Percentiles rank a stretch among this genome's conserved stretches.
phyloP scores from a whole-genome alignment of 2,888 invertebrate genomes.

The Congeria kusceri region DNA sequence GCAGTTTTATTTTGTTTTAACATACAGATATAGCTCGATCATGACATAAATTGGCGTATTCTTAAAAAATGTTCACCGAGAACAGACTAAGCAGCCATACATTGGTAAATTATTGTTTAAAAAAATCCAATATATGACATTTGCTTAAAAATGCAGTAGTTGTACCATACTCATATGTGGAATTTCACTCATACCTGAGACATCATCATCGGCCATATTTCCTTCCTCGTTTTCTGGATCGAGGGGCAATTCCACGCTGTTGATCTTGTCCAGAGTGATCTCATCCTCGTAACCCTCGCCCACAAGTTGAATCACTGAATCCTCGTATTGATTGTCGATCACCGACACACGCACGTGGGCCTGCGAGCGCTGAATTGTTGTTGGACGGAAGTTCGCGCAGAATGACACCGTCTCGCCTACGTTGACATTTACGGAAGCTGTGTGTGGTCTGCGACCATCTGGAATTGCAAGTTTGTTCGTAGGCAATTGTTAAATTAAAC shows the following conservation, averaged over 20 bases:
- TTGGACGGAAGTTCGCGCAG: conserved; percentile 80
- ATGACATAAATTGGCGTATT: too few relatives aligned
- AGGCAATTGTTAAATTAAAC: too few relatives aligned
- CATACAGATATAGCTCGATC: too few relatives aligned
- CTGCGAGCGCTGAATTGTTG: conserved; percentile 79
- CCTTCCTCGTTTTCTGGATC: conserved; percentile 82
- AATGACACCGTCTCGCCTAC: conserved; percentile 82
- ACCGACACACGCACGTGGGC: conserved; percentile 86
- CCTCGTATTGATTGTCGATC: conserved; percentile 88
- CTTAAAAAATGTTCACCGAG: too few relatives aligned
- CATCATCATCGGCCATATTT: conserved; percentile 84
- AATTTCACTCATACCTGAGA: conserved; percentile 73
- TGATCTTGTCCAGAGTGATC: conserved; percentile 86
- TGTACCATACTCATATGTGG: too few relatives aligned
- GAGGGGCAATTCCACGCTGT: conserved; percentile 66
- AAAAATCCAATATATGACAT: too few relatives aligned
- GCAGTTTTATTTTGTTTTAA: too few relatives aligned
- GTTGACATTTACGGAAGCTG: conserved; percentile 83
- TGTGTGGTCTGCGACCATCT: conserved; percentile 80
- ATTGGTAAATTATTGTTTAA: too few relatives aligned
- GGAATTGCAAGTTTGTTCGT: conserved; percentile 1
- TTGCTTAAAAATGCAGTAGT: too few relatives aligned
- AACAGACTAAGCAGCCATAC: too few relatives aligned
- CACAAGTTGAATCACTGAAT: conserved; percentile 85
- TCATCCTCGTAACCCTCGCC: conserved; percentile 87